Evolutionary conservation across 2,888 invertebrate species (phyloP), one percentile per base, ranked within the genome.

Genomic region (Oscheius sp.): DNA sequence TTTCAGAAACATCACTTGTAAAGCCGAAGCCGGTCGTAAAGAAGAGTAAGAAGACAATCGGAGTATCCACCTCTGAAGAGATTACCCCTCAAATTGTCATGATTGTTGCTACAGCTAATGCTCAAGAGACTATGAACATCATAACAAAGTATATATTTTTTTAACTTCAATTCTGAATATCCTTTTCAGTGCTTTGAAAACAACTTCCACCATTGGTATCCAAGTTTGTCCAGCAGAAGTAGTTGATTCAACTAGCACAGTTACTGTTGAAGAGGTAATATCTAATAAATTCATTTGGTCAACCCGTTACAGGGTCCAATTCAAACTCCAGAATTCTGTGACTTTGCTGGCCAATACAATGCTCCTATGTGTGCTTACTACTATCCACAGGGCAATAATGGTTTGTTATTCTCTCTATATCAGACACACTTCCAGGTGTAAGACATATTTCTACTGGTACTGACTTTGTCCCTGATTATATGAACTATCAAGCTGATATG

Each of bases 301-400:
- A n/a, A n/a, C n/a, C n/a, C n/a, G 2, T 24, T 28, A 24, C 12
- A 28, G 3, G 12, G 2, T 26, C 32, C 32, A 30, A 17, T 54
- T 9, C 17, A 54, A 36, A 3, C 33, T 3, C 17, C 62, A 12
- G 44, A 64, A 33, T 50, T 51, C 12, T 64, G 41, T 38, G 63
- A 64, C 26, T 64, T 64, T 1, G 33, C 50, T 17, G 63, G 63
- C 3, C 63, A 64, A 22, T 64, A 50, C 33, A 64, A 64, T 17
- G 41, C 41, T n/a, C 59, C 59, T 0, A n/a, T 41, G 5, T n/a
- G n/a, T n/a, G n/a, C n/a, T n/a, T n/a, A n/a, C n/a, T n/a, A n/a
- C n/a, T n/a, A n/a, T n/a, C n/a, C n/a, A n/a, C n/a, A n/a, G n/a
- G n/a, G n/a, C n/a, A n/a, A n/a, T n/a, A n/a, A n/a, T n/a, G n/a